A percentile compares a stretch with the other conserved stretches of the same genome.
Conservation (phyloP, 2,888 invertebrate genomes). For the Escarpia spicata region DNA sequence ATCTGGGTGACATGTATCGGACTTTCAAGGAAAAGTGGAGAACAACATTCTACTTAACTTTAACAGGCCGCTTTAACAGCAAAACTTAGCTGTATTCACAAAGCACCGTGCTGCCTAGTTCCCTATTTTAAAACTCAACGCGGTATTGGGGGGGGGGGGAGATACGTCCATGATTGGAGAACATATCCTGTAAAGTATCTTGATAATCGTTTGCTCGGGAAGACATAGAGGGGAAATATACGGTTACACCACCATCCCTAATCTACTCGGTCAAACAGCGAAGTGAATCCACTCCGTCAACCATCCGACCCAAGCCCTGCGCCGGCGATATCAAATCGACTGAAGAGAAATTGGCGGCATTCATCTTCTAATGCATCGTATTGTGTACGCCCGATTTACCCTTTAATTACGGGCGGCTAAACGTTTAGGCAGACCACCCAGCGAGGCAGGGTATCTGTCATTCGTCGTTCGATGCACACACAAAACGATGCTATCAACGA, state of each 20-base stretch:
- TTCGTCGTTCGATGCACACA: neutral
- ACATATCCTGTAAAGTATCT: too few relatives aligned
- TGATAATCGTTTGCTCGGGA: too few relatives aligned
- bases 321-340: neutral
- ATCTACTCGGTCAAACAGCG: neutral
- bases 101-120: too few relatives aligned
- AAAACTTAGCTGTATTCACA: too few relatives aligned
- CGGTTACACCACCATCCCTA: neutral
- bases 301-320: neutral
- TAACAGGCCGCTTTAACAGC: too few relatives aligned
- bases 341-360: neutral
- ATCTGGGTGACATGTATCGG: too few relatives aligned
- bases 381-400: constrained; percentile 13
- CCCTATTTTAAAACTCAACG: too few relatives aligned
- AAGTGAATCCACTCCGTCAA: neutral
- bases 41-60: too few relatives aligned
- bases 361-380: neutral
- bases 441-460: neutral
- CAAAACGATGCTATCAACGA: neutral
- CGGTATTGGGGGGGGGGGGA: too few relatives aligned
- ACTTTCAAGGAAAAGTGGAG: too few relatives aligned
- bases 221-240: too few relatives aligned
- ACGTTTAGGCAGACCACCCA: neutral
- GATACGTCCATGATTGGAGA: too few relatives aligned
- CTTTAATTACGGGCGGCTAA: neutral